Percentiles rank a stretch among this genome's conserved stretches.
Conservation (phyloP, 1,140 invertebrate genomes). For the Schmidtea mediterranea region DNA sequence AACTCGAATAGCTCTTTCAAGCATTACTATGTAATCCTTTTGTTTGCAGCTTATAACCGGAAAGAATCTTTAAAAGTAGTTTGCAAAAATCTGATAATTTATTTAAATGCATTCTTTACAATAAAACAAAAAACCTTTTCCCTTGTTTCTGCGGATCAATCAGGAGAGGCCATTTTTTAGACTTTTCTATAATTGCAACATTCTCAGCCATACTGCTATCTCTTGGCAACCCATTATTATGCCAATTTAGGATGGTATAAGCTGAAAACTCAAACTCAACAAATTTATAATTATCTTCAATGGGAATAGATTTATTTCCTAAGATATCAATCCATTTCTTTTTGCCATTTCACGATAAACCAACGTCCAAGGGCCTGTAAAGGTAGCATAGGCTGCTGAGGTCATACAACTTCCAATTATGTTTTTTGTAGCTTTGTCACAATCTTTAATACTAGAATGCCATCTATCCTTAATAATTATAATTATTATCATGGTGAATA, state of each 20-base stretch:
- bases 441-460: constrained; percentile 39
- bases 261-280: constrained; percentile 1
- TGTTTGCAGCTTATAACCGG: constrained; percentile 28
- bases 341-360: constrained; percentile 14
- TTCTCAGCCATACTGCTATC: constrained; percentile 57
- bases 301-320: constrained; percentile 10
- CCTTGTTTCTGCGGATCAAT: constrained; percentile 63
- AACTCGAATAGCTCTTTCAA: constrained; percentile 22
- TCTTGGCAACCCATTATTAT: constrained; percentile 45
- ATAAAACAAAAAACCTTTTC: constrained; percentile 16
- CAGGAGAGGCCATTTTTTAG: constrained; percentile 50
- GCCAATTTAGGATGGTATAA: constrained; percentile 42
- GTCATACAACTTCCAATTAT: constrained; percentile 22
- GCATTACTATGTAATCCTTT: constrained; percentile 16
- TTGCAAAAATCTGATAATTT: no score
- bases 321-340: constrained; percentile 14
- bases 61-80: constrained; percentile 11
- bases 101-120: no score
- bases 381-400: constrained; percentile 19
- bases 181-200: constrained; percentile 48
- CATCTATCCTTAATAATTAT: constrained; percentile 38
- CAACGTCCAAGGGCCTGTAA: constrained; percentile 20
- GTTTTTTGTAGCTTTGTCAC: constrained; percentile 18
- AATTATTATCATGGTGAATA: neutral
- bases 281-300: constrained; percentile 4